Percentiles rank a stretch among this genome's conserved stretches.
Conservation (phyloP, 2,797 vertebrate species). For the Salarias fasciatus region DNA sequence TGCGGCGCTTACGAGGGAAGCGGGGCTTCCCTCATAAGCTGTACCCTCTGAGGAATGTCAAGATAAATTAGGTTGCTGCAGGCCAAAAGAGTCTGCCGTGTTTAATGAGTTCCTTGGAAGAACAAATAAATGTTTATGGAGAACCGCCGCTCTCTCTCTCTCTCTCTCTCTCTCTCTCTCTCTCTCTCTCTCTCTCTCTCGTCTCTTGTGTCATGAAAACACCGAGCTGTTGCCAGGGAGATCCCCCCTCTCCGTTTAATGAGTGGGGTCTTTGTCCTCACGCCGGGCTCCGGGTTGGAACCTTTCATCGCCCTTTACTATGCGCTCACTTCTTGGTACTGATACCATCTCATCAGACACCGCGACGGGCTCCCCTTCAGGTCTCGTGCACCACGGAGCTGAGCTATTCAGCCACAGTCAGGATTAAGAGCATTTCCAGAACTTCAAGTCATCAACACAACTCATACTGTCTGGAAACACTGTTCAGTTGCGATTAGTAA, state of each 20-base stretch:
- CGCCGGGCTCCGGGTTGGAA: no score
- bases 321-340: conserved; percentile 28
- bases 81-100: conserved; percentile 46
- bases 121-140: conserved; percentile 68
- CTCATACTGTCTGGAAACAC: no score
- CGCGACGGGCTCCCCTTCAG: conserved; percentile 17
- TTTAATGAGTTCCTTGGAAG: conserved; percentile 64
- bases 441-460: conserved; percentile 15
- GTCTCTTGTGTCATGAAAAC: conserved; percentile 42
- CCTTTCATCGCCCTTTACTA: conserved; percentile 63
- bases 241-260: conserved; percentile 40
- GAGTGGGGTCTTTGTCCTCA: conserved; percentile 59
- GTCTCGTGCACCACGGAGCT: neutral
- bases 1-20: conserved; percentile 37
- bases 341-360: conserved; percentile 37
- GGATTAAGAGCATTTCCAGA: conserved; percentile 31
- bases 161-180: conserved; percentile 37
- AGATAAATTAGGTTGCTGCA: conserved; percentile 42
- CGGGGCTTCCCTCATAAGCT: conserved; percentile 33
- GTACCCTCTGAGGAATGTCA: conserved; percentile 42
- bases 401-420: conserved; percentile 10
- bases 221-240: conserved; percentile 53
- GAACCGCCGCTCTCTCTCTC: conserved; percentile 32
- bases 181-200: conserved; percentile 22
- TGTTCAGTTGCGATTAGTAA: no score